phyloP scores from a whole-genome alignment of 2,113 vertebrate species.

The Azemiops feae region DNA sequence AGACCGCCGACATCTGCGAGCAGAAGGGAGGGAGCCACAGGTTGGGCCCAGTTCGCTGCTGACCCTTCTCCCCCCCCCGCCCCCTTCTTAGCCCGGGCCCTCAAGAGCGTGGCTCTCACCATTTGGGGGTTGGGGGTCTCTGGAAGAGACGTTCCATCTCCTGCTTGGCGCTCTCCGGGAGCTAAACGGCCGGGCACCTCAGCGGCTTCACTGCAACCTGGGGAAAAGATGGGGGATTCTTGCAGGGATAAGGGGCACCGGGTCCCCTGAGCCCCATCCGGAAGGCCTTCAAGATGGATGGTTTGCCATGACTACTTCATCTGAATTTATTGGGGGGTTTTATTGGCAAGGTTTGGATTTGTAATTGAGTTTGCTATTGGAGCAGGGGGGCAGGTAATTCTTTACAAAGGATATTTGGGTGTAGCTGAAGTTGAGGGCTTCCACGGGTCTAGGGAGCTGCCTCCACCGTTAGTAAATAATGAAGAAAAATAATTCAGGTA shows the following conservation, averaged over 20 bases:
- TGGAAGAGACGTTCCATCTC: slow-evolving; percentile 94
- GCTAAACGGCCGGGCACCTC: slow-evolving; percentile 81
- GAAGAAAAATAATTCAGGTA: neutral
- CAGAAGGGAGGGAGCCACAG: neutral
- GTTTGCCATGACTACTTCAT: too few species aligned
- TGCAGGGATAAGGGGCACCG: neutral
- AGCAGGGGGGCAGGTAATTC: neutral
- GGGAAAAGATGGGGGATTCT: neutral
- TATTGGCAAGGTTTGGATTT: neutral
- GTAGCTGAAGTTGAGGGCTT: neutral
- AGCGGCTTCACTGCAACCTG: slow-evolving; percentile 77
- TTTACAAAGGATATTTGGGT: neutral
- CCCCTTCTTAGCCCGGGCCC: neutral
- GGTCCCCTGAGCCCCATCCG: neutral
- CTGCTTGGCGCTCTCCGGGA: slow-evolving; percentile 93
- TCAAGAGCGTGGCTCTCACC: slow-evolving; percentile 71
- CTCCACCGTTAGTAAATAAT: neutral
- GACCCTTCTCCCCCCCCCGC: neutral
- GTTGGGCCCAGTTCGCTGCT: neutral
- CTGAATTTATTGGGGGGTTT: neutral
- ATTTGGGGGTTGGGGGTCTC: slow-evolving; percentile 95
- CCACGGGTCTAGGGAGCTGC: neutral
- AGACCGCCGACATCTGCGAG: slow-evolving; percentile 90
- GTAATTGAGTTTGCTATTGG: neutral
- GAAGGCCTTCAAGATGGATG: too few species aligned